Conservation (phyloP, 2,797 vertebrate species). For the Atherinosoma microstoma region DNA sequence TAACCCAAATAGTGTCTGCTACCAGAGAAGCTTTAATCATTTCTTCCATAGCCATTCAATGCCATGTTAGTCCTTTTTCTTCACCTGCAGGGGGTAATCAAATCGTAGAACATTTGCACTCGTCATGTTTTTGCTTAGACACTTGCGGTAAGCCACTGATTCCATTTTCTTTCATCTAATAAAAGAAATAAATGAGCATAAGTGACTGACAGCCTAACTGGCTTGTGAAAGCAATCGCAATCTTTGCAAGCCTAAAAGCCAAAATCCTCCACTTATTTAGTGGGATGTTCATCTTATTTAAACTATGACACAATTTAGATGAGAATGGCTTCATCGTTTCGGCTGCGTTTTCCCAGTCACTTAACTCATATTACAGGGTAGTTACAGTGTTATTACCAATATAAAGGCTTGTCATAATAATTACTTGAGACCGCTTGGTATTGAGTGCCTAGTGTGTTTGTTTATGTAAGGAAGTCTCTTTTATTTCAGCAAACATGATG, state of each 20-base stretch:
- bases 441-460: no score
- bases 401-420: not conserved
- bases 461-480: no score
- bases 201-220: slow-evolving; percentile 4
- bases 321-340: not conserved
- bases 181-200: not conserved
- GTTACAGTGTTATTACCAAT: slow-evolving; percentile 2
- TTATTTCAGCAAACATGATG: not conserved
- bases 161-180: slow-evolving; percentile 5
- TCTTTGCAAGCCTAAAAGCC: not conserved
- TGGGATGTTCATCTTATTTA: not conserved
- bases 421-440: not conserved
- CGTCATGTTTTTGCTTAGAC: not conserved
- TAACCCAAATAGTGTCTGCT: slow-evolving; percentile 42
- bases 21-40: slow-evolving; percentile 46
- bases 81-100: slow-evolving; percentile 8
- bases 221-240: slow-evolving; percentile 2
- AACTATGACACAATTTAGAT: not conserved
- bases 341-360: not conserved
- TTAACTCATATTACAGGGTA: not conserved
- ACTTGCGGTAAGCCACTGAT: not conserved
- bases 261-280: not conserved
- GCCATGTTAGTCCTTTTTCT: slow-evolving; percentile 18
- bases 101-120: slow-evolving; percentile 18
- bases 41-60: slow-evolving; percentile 27